phyloP scores from a whole-genome alignment of 1,140 invertebrate genomes.

The Venturia canescens region DNA sequence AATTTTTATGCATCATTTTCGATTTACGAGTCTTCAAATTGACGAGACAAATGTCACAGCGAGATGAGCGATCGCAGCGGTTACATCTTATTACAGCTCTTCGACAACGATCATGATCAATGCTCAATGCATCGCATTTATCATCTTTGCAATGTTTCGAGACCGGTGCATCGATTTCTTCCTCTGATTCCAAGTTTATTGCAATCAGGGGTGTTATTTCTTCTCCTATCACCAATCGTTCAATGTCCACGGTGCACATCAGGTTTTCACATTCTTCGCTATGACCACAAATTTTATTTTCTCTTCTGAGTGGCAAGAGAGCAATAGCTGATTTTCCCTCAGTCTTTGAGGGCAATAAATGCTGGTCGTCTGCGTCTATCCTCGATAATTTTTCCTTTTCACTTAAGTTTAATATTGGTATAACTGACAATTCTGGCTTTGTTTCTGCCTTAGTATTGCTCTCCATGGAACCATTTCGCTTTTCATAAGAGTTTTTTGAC shows the following conservation, averaged over 20 bases:
- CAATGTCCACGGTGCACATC: conserved; percentile 66
- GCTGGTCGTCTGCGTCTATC: conserved; percentile 51
- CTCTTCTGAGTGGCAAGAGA: conserved; percentile 62
- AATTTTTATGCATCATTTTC: conserved; percentile 67
- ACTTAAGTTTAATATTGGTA: conserved; percentile 28
- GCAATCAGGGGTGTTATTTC: conserved; percentile 66
- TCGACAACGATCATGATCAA: conserved; percentile 72
- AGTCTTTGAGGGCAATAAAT: conserved; percentile 68
- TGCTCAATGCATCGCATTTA: conserved; percentile 70
- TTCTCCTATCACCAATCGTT: conserved; percentile 66
- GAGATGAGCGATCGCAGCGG: conserved; percentile 59
- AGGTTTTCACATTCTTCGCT: conserved; percentile 70
- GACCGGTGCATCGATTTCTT: conserved; percentile 67
- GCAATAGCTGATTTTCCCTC: conserved; percentile 70
- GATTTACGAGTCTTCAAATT: conserved; percentile 63
- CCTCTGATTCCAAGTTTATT: conserved; percentile 61
- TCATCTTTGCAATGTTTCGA: conserved; percentile 66
- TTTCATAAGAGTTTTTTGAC: conserved; percentile 49
- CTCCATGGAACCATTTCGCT: conserved; percentile 47
- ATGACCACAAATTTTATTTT: conserved; percentile 69
- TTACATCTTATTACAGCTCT: conserved; percentile 63
- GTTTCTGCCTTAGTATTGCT: conserved; percentile 47
- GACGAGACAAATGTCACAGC: conserved; percentile 70
- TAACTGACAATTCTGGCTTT: conserved; percentile 60
- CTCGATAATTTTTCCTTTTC: conserved; percentile 21